Percentiles rank a stretch among this genome's conserved stretches.
Conservation (phyloP, 35 echinoderm and acorn worm species). For the Patiria miniata region DNA sequence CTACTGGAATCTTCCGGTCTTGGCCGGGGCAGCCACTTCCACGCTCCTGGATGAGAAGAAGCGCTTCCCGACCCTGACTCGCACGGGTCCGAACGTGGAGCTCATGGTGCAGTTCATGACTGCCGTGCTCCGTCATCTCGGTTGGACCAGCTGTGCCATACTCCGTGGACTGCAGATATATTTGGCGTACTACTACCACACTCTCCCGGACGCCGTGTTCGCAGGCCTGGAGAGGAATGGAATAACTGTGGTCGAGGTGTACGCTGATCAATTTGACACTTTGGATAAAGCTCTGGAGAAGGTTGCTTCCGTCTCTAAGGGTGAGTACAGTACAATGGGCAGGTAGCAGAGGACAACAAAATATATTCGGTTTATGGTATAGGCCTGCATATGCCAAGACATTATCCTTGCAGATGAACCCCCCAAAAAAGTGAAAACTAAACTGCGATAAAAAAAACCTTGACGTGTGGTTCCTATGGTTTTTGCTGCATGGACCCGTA, state of each 20-base stretch:
- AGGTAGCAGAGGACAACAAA: neutral
- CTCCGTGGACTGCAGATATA: neutral
- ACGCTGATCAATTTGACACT: neutral
- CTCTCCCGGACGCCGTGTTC: neutral
- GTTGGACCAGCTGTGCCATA: neutral
- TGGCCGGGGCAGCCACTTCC: neutral
- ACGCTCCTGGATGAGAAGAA: neutral
- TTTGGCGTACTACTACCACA: neutral
- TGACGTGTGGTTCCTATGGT: too few relatives aligned
- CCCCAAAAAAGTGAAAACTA: too few relatives aligned
- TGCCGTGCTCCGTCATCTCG: neutral
- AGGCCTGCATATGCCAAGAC: too few relatives aligned
- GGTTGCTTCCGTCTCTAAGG: neutral
- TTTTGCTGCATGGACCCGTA: too few relatives aligned
- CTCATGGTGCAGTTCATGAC: neutral
- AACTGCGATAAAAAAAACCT: too few relatives aligned
- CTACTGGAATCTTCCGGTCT: slow-evolving; percentile 13
- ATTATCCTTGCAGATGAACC: too few relatives aligned
- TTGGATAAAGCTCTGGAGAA: neutral
- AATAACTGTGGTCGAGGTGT: neutral
- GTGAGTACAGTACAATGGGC: neutral
- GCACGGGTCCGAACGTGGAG: neutral
- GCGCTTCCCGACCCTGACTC: slow-evolving; percentile 8
- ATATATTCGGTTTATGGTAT: too few relatives aligned
- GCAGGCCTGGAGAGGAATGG: neutral